These are phyloP conservation scores for Apis florea DNA, from an alignment of 1,140 invertebrate genomes.

Conservation along the genomic window DNA sequence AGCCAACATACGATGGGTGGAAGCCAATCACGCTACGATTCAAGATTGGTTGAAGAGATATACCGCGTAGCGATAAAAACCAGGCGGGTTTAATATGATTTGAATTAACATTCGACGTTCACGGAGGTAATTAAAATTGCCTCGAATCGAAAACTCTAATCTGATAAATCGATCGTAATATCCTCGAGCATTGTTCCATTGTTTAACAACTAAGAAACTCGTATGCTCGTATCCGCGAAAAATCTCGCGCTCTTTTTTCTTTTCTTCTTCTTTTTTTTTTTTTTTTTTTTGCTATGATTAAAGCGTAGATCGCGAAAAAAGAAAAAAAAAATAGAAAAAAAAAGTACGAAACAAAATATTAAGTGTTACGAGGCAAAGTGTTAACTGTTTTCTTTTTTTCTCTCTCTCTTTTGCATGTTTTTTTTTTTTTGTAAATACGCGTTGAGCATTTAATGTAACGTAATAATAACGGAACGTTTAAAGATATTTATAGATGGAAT, in stretches of 20 bases:
- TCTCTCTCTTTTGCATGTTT: conserved; percentile 57
- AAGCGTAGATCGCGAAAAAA: not conserved
- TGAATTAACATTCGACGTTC: not conserved
- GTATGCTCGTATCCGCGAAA: not conserved
- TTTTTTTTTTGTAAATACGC: conserved; percentile 69
- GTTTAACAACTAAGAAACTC: not conserved
- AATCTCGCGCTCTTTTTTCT: not conserved
- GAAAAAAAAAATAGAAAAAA: no score
- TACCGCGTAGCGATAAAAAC: conserved; percentile 53
- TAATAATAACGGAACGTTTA: conserved; percentile 34
- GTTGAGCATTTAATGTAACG: conserved; percentile 49
- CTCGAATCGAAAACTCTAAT: not conserved
- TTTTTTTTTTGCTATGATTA: not conserved
- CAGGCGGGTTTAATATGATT: no score
- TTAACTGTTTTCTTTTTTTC: conserved; percentile 34
- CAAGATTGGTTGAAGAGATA: conserved; percentile 84
- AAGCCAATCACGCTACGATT: conserved; percentile 87
- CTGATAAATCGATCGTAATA: not conserved
- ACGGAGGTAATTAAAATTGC: not conserved
- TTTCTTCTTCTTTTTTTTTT: no score
- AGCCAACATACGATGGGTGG: conserved; percentile 91
- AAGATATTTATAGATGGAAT: not conserved
- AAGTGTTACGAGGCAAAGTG: not conserved
- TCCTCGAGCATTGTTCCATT: not conserved
- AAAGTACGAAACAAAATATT: not conserved